phyloP scores from a whole-genome alignment of 2,113 vertebrate genomes.

The Nipponia nippon region DNA sequence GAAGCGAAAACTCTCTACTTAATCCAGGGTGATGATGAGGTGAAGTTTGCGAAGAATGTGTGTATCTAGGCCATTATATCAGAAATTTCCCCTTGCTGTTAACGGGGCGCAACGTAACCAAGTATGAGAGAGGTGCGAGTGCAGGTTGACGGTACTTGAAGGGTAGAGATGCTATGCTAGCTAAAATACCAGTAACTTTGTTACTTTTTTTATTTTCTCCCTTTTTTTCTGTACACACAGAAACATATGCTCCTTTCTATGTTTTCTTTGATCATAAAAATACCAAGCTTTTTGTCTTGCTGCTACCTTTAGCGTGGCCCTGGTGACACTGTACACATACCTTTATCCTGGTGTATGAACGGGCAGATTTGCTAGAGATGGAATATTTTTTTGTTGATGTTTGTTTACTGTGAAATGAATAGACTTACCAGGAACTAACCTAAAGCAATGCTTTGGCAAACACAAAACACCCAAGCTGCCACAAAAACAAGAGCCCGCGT shows the following conservation, averaged over 20 bases:
- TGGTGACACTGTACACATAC: background rate
- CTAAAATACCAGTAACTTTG: background rate
- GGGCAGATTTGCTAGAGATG: background rate
- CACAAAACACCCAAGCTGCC: background rate
- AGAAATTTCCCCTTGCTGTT: background rate
- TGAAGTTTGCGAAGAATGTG: background rate
- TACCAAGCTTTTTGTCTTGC: background rate
- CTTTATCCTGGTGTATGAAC: background rate
- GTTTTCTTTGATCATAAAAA: too few species aligned
- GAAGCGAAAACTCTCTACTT: background rate
- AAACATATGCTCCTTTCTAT: too few species aligned
- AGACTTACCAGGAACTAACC: background rate
- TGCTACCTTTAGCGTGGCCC: background rate
- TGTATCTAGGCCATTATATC: background rate
- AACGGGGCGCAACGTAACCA: background rate
- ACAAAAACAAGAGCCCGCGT: background rate
- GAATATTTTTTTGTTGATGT: background rate
- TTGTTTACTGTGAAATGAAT: background rate
- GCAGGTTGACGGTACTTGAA: background rate
- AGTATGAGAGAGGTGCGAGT: background rate
- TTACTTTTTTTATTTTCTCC: background rate
- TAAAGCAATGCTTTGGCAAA: background rate
- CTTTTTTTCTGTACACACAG: too few species aligned
- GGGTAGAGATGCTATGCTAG: background rate
- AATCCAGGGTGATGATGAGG: background rate